Conservation (phyloP, 2,797 vertebrate genomes). For the Amblyraja radiata region DNA sequence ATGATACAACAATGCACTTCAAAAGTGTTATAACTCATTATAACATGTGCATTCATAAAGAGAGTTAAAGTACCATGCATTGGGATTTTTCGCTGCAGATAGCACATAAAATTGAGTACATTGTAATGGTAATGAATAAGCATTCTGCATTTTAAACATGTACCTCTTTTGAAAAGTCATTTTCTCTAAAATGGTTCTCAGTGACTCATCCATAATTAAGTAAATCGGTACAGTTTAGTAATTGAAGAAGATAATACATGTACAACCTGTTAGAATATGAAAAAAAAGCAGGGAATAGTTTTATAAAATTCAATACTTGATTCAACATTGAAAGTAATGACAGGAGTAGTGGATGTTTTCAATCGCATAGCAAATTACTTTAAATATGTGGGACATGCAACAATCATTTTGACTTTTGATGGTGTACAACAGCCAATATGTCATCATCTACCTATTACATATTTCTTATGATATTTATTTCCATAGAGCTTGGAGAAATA, state of each 20-base stretch:
- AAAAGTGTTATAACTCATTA: neutral
- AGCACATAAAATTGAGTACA: neutral
- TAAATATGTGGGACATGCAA: neutral
- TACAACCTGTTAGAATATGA: neutral
- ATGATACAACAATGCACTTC: neutral
- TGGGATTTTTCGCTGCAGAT: neutral
- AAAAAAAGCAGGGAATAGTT: neutral
- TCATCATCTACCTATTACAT: neutral
- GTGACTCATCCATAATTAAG: slow-evolving; percentile 20
- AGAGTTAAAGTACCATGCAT: slow-evolving; percentile 13
- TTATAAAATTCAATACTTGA: neutral
- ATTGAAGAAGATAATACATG: neutral
- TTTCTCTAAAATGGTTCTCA: neutral
- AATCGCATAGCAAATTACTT: neutral
- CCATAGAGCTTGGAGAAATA: neutral
- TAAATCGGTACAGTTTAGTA: neutral
- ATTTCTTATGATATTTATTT: neutral
- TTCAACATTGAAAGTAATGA: neutral
- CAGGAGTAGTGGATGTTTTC: too few species aligned
- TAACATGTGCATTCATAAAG: slow-evolving; percentile 26
- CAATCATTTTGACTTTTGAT: neutral
- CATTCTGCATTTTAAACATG: neutral
- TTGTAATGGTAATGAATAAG: neutral
- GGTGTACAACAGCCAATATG: neutral
- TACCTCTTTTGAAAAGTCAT: neutral